These are phyloP conservation scores for Tupiocoris notatus DNA, from an alignment of 2,888 invertebrate genomes.

Conservation along the genomic window DNA sequence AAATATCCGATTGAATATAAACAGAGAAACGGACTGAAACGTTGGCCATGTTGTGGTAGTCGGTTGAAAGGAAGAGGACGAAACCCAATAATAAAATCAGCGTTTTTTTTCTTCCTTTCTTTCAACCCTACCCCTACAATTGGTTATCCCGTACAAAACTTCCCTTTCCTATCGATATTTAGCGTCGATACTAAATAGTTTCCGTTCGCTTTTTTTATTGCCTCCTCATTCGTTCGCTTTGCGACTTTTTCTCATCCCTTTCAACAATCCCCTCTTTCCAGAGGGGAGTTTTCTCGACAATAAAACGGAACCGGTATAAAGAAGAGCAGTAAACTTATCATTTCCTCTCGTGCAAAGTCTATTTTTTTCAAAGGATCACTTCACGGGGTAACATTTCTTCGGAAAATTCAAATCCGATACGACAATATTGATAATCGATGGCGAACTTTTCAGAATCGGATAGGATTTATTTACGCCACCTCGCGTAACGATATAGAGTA, in stretches of 20 bases:
- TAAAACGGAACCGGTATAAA: background rate
- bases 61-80: background rate
- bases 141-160: background rate
- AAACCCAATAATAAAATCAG: background rate
- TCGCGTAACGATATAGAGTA: too few species aligned
- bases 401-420: too few species aligned
- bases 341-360: background rate
- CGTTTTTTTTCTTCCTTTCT: background rate
- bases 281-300: background rate
- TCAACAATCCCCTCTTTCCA: background rate
- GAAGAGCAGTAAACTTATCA: background rate
- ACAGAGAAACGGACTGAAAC: background rate
- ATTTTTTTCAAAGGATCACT: too few species aligned
- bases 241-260: background rate
- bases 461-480: too few species aligned
- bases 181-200: background rate
- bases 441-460: too few species aligned
- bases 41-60: background rate
- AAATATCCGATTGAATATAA: conserved; percentile 35
- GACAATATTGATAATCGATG: too few species aligned
- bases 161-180: background rate
- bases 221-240: background rate
- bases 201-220: background rate
- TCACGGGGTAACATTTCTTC: too few species aligned
- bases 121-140: background rate